Base-by-base conservation (phyloP, 2,797 vertebrate genomes). In the Peromyscus melanophrys region DNA sequence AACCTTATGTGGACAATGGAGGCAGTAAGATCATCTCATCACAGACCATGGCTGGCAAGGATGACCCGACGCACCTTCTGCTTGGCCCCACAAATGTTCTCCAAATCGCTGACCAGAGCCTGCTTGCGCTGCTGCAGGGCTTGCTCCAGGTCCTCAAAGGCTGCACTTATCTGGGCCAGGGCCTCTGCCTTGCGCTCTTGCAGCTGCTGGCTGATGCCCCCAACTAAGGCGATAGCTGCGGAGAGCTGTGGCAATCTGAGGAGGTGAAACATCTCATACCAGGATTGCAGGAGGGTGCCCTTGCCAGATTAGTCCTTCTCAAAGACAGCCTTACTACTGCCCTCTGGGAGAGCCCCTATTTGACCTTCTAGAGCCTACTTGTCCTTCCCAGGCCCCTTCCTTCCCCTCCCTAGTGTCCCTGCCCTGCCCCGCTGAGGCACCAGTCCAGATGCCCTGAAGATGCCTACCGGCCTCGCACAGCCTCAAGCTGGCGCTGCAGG, bases 61-160 rank as follows among this genome's bases (percentile, higher is more conserved):
- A 57, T 27, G 31, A 94, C 27, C 37, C 25, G 31, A 88, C 92
- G 13, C 37, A 99, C 99, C 99, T 99, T 99, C 98, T 99, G 99
- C 98, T 99, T 99, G 88, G 99, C 95, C 52, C 98, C 99, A 82
- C 99, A 99, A 88, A 99, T 99, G 98, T 98, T 99, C 98, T 99
- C 99, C 98, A 99, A 99, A 98, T 99, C 99, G 0, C 98, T 99
- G 97, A 99, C 98, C 81, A 99, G 99, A 37, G 99, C 98, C 11
- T 99, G 99, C 98, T 99, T 99, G 90, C 99, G 99, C 97, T 99
- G 99, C 95, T 99, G 99, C 96, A 99, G 98, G 0, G 98, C 99
- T 12, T 98, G 98, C 96, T 99, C 99, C 98, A 99, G 98, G 98
- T 99, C 99, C 90, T 99, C 99, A 0, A 99, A 99, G 4, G 99